Evolutionary conservation across 2,888 invertebrate species (phyloP).

Genomic region (Himalopsyche kuldschensis): DNA sequence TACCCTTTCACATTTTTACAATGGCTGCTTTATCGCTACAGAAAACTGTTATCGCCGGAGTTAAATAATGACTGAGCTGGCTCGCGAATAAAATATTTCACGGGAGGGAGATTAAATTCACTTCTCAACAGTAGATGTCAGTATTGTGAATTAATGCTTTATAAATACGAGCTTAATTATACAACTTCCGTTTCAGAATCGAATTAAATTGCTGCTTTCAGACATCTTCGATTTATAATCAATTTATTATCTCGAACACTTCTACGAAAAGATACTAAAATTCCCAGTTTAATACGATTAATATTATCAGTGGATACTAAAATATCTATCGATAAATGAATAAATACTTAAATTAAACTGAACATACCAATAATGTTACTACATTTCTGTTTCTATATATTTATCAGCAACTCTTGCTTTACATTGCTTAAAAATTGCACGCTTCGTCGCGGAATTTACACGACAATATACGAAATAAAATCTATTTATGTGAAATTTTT

Average conservation of each 20-base stretch:
- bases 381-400: too few relatives aligned
- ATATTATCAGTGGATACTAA: too few relatives aligned
- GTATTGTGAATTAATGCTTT: background rate
- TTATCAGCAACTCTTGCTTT: too few relatives aligned
- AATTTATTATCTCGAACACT: background rate
- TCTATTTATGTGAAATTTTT: too few relatives aligned
- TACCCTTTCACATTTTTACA: constrained; percentile 34
- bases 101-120: background rate
- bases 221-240: background rate
- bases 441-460: too few relatives aligned
- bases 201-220: background rate
- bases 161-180: background rate
- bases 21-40: constrained; percentile 17
- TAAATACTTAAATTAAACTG: too few relatives aligned
- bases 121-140: background rate
- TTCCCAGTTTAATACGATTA: background rate
- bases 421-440: too few relatives aligned
- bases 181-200: background rate
- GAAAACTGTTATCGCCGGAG: constrained; percentile 24
- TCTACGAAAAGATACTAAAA: background rate
- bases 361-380: too few relatives aligned
- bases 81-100: constrained; percentile 2
- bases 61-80: constrained; percentile 23
- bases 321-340: too few relatives aligned
- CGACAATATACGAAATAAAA: too few relatives aligned